Evolutionary conservation across 1,140 invertebrate genomes (phyloP).

Genomic region (Drusus annulatus): DNA sequence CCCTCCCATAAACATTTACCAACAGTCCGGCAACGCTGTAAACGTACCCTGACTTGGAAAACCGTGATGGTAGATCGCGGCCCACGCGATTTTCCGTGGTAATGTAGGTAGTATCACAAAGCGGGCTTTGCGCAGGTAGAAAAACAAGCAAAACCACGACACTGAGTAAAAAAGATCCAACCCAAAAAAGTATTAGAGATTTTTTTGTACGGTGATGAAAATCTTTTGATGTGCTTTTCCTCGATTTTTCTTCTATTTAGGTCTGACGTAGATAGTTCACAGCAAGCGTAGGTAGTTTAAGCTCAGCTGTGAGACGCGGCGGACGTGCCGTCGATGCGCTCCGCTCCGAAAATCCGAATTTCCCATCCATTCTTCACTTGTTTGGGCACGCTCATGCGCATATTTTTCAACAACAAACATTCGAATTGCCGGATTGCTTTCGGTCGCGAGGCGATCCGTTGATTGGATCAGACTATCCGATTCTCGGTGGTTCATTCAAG

Average conservation of each 20-base stretch:
- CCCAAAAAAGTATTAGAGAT: too few relatives aligned
- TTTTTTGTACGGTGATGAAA: background rate
- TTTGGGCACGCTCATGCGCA: constrained; percentile 34
- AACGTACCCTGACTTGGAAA: constrained; percentile 34
- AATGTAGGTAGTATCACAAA: constrained; percentile 39
- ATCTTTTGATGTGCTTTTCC: background rate
- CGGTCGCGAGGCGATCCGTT: too few relatives aligned
- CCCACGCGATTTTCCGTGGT: constrained; percentile 32
- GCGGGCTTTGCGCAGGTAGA: background rate
- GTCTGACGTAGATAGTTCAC: background rate
- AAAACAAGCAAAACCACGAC: background rate
- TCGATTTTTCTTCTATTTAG: background rate
- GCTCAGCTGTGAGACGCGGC: constrained; percentile 16
- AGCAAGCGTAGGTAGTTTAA: constrained; percentile 19
- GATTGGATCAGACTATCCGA: too few relatives aligned
- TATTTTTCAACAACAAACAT: constrained; percentile 35
- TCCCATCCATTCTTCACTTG: constrained; percentile 6
- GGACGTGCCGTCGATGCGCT: constrained; percentile 13
- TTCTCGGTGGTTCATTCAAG: too few relatives aligned
- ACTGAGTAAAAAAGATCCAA: background rate
- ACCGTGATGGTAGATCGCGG: constrained; percentile 33
- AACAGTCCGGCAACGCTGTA: constrained; percentile 20
- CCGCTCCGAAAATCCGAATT: background rate
- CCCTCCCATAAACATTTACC: constrained; percentile 31
- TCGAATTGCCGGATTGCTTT: background rate